These are phyloP conservation scores for Apamea epomidion DNA, from an alignment of 2,888 invertebrate genomes.

Conservation along the genomic window DNA sequence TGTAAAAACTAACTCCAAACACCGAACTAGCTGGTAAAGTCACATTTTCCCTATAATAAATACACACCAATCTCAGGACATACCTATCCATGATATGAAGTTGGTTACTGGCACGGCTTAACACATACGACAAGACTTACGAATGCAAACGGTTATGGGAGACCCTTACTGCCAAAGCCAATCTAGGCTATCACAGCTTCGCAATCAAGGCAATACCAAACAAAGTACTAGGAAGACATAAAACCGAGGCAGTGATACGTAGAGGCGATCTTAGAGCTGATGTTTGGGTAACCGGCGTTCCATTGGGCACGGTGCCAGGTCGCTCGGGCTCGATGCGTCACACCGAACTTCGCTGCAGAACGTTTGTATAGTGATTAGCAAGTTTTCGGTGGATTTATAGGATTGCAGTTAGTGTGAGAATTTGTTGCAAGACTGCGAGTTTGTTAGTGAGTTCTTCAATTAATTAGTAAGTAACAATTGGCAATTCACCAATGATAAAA, in stretches of 20 bases:
- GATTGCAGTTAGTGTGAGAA: constrained; percentile 31
- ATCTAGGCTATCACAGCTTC: constrained; percentile 62
- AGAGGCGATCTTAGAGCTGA: constrained; percentile 70
- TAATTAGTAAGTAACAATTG: constrained; percentile 16
- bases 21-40: not conserved
- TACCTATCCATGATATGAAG: constrained; percentile 37
- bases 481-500: not conserved
- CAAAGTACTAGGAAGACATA: constrained; percentile 69
- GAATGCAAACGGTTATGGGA: constrained; percentile 67
- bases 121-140: constrained; percentile 51
- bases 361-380: constrained; percentile 51
- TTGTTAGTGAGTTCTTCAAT: constrained; percentile 19
- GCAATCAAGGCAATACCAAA: constrained; percentile 66
- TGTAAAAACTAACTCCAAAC: not conserved
- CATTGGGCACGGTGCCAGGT: constrained; percentile 77
- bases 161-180: constrained; percentile 59
- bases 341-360: constrained; percentile 57
- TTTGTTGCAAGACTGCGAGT: constrained; percentile 11
- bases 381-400: constrained; percentile 45
- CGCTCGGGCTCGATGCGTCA: constrained; percentile 40
- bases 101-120: constrained; percentile 51
- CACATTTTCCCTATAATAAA: not conserved
- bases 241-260: constrained; percentile 68
- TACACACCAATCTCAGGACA: constrained; percentile 23
- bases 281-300: constrained; percentile 71